A percentile compares a stretch with the other conserved stretches of the same genome.
phyloP scores from a whole-genome alignment of 2,797 vertebrate species.

The Scolopax bukidnonensis region DNA sequence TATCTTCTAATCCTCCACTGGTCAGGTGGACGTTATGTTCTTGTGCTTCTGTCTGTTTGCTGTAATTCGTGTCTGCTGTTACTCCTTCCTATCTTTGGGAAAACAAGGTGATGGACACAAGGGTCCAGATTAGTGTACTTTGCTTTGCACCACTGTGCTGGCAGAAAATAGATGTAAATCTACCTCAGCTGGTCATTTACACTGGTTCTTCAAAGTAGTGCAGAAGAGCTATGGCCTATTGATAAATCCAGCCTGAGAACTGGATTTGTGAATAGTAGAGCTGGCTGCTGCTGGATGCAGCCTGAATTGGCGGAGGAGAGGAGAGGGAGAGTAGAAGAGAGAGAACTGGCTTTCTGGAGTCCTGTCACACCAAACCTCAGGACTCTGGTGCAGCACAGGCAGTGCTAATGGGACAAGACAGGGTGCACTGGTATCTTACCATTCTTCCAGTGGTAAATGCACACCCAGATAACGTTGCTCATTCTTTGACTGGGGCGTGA shows the following conservation, averaged over 20 bases:
- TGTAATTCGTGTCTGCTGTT: not conserved
- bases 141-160: not conserved
- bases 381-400: not conserved
- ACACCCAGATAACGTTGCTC: not conserved
- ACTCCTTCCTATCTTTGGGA: constrained; percentile 1
- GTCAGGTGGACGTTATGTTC: constrained; percentile 2
- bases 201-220: not conserved
- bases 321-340: not conserved
- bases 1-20: constrained; percentile 11
- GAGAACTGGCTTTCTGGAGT: too few species aligned
- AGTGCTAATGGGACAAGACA: not conserved
- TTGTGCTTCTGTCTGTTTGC: constrained; percentile 16
- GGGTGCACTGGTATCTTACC: not conserved
- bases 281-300: not conserved
- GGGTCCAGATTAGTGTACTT: not conserved
- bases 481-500: not conserved
- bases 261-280: not conserved
- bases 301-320: not conserved
- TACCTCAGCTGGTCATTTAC: not conserved
- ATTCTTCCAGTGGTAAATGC: not conserved
- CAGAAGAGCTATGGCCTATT: accelerated
- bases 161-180: not conserved
- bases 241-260: not conserved
- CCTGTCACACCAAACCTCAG: not conserved
- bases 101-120: not conserved